Evolutionary conservation across 2,113 vertebrate genomes (phyloP).

Genomic region (Tragelaphus buxtoni): DNA sequence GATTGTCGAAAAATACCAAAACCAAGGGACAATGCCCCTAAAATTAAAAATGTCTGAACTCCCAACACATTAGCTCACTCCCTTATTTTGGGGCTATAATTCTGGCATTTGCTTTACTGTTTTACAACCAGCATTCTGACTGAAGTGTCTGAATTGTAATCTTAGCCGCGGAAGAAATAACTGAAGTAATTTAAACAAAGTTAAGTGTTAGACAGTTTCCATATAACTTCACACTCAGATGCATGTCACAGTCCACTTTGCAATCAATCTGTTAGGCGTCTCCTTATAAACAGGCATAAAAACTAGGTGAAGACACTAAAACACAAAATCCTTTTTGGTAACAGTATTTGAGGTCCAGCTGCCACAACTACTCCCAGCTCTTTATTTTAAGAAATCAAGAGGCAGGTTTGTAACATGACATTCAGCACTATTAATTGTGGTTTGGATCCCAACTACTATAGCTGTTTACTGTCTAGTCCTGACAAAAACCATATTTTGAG

Average conservation of each 20-base stretch:
- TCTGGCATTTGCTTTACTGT: constrained; percentile 40
- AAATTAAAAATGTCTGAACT: constrained; percentile 37
- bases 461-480: constrained; percentile 42
- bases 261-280: constrained; percentile 54
- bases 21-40: constrained; percentile 44
- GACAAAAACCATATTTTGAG: constrained; percentile 45
- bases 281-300: constrained; percentile 66
- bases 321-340: constrained; percentile 26
- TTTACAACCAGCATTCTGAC: constrained; percentile 51
- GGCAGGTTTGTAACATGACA: constrained; percentile 18
- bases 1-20: constrained; percentile 58
- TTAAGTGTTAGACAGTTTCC: constrained; percentile 64
- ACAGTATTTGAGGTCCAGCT: constrained; percentile 31
- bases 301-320: constrained; percentile 65
- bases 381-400: constrained; percentile 49
- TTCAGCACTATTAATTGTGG: constrained; percentile 43
- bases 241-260: constrained; percentile 29
- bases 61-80: neutral
- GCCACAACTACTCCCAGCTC: constrained; percentile 16
- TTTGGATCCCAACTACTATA: neutral
- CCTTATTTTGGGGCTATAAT: constrained; percentile 14
- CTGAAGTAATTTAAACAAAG: constrained; percentile 68
- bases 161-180: constrained; percentile 56
- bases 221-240: constrained; percentile 59
- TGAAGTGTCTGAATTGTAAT: constrained; percentile 38